Conservation (phyloP, 2,797 vertebrate genomes). For the Anableps anableps region DNA sequence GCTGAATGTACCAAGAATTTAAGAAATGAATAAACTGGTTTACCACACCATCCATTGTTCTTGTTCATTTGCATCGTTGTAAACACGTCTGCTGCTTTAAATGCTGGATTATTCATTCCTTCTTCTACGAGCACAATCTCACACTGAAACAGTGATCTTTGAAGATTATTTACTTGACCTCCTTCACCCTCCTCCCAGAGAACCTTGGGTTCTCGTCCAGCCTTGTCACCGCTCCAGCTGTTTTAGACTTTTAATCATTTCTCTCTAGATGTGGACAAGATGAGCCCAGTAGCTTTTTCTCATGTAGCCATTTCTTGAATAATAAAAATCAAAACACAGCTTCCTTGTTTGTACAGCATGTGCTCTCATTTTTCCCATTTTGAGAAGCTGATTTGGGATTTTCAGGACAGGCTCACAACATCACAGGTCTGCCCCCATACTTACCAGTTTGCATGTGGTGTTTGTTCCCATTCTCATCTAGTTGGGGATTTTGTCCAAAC, state of each 20-base stretch:
- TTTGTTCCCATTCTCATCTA: background rate
- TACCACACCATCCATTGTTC: conserved; percentile 36
- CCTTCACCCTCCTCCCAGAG: background rate
- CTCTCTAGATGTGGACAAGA: background rate
- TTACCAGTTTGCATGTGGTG: background rate
- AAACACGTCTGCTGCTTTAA: background rate
- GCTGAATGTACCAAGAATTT: conserved; percentile 83
- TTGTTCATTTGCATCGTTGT: background rate
- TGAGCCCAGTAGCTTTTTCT: background rate
- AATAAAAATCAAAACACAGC: too few species aligned
- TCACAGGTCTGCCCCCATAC: background rate
- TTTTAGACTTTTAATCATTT: too few species aligned
- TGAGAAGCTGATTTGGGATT: background rate
- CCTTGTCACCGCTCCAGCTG: background rate
- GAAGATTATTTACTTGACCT: background rate
- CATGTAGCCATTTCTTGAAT: too few species aligned
- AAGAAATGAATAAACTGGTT: conserved; percentile 73
- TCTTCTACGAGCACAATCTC: background rate
- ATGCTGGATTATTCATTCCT: background rate
- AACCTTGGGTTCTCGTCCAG: background rate
- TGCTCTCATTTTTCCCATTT: too few species aligned
- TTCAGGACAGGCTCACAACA: background rate
- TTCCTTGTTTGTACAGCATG: too few species aligned
- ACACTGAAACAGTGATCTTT: background rate
- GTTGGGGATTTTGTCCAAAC: background rate